These are phyloP conservation scores for Lanistes nyassanus DNA, from an alignment of 1,140 invertebrate species.

Conservation along the genomic window DNA sequence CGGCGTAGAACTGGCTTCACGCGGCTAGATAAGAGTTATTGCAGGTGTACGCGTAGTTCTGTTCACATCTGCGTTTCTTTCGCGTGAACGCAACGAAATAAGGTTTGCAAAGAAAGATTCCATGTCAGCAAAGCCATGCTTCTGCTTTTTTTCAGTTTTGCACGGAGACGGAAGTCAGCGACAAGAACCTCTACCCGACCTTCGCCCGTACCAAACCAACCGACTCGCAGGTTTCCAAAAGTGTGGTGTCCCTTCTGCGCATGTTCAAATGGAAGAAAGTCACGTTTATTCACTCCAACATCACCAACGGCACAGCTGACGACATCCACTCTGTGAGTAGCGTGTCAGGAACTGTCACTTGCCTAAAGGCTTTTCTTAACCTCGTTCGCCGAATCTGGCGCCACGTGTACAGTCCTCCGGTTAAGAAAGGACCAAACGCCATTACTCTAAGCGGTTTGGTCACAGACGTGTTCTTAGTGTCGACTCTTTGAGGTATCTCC, in stretches of 20 bases:
- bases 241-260: conserved; percentile 86
- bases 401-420: no score
- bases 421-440: no score
- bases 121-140: not conserved
- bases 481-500: no score
- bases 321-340: conserved; percentile 49
- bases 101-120: not conserved
- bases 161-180: conserved; percentile 86
- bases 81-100: no score
- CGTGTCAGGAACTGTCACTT: not conserved
- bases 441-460: no score
- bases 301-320: conserved; percentile 46
- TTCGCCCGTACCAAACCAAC: conserved; percentile 95
- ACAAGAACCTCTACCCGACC: conserved; percentile 85
- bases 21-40: not conserved
- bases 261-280: conserved; percentile 96
- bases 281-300: conserved; percentile 80
- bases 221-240: conserved; percentile 93
- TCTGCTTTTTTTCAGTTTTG: conserved; percentile 82
- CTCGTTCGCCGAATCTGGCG: no score
- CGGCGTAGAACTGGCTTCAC: no score
- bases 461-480: no score
- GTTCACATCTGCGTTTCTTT: not conserved
- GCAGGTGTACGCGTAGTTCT: not conserved
- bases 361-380: no score